Evolutionary conservation across 2,888 invertebrate species (phyloP), one percentile per base, ranked within the genome.

Genomic region (Malacosoma neustria): DNA sequence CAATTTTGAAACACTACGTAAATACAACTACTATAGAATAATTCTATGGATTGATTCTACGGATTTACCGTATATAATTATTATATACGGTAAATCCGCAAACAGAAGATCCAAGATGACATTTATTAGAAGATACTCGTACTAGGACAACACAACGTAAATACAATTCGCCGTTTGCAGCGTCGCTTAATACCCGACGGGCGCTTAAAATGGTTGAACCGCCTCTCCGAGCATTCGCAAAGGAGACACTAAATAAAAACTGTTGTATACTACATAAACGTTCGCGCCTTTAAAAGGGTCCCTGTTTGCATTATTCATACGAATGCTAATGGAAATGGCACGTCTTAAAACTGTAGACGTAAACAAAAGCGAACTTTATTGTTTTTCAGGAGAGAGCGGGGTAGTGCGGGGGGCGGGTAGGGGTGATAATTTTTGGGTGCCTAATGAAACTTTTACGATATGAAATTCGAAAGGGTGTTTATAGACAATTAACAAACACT

Each of bases 251-350:
- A 49, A 34, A 33, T 48, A 48, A 50, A 49, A 47, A 46, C 45
- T 44, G 46, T 48, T 46, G 46, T 47, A 47, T 46, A 46, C 44
- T 43, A 47, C 40, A 43, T 49, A 47, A 57, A 53, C 45, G 42
- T 47, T 32, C 36, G 38, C 47, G 48, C 40, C 40, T 38, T 40
- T 39, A 49, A 61, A 62, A 54, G 52, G 54, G 52, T 43, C 40
- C 43, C 45, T 39, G 46, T 48, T 61, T 68, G 57, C 68, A 68
- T 71, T 67, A 72, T 72, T 71, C 65, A 72, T 72, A 56, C 49
- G 46, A 48, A 61, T 58, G 58, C 59, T 66, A 66, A 71, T 69
- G 60, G 57, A 61, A 65, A 65, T 57, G 59, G 57, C 52, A 56
- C 57, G 53, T 57, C 55, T 57, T 62, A 57, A 58, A 62, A 54